Evolutionary conservation across 64 coral and sea anemone genomes (phyloP), one percentile per base, ranked within the genome.

Genomic region (Dendronephthya gigantea): DNA sequence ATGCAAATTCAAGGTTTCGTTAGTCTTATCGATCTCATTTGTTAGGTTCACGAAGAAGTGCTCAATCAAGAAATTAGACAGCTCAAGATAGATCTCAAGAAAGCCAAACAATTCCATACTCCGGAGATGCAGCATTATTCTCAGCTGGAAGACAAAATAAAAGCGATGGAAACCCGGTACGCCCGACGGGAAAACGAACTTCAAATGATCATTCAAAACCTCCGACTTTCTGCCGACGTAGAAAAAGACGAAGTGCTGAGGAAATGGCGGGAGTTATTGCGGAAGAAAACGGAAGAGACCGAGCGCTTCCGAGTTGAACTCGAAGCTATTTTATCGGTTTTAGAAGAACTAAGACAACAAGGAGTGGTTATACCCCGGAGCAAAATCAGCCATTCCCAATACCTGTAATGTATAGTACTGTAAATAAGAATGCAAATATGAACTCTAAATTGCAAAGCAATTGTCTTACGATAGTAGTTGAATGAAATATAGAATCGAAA

Each of bases 91-190:
- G 92, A 98, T 34, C 65, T 98, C 6, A 88, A 51, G 28, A 87
- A 84, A 34, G 92, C 95, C 11, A 98, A 92, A 82, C 86, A 98
- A 48, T 90, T 87, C 25, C 91, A 91, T 41, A 90, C 92, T 1
- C 95, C 92, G 1, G 95, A 98, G 81, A 98, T 98, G 95, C 88
- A 90, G 62, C 95, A 98, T 39, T 98, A 93, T 49, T 92, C 93
- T 37, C 87, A 76, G 6, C 48, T 98, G 0, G 89, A 98, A 55
- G 86, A 92, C 45, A 98, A 98, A 83, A 93, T 98, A 40, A 15
- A 51, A 82, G 95, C 89, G 17, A 89, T 98, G 85, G 92, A 98
- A 84, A 81, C 86, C 45, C 87, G 92, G 27, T 89, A 93, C 33
- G 84, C 62, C 22, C 90, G 84, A 40, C 93, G 95, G 55, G 95